Conservation (phyloP, 2,113 vertebrate genomes). For the Petrocephalus microphthalmus region DNA sequence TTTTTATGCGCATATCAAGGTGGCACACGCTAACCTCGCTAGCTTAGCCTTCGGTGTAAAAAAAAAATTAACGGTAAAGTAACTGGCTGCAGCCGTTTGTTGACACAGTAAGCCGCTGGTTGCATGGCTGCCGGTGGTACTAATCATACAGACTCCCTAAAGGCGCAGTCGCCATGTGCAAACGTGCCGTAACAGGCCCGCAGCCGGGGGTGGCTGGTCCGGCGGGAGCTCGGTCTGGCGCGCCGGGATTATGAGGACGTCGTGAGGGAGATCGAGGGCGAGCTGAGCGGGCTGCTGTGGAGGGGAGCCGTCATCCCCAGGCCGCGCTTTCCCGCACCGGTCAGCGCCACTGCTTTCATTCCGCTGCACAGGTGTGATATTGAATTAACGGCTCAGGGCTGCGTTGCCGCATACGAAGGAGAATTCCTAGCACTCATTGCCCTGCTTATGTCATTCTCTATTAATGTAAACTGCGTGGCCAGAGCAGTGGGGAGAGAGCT, state of each 20-base stretch:
- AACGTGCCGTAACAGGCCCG: slow-evolving; percentile 54
- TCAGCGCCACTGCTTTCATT: slow-evolving; percentile 21
- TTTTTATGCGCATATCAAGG: neutral
- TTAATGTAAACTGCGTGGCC: neutral
- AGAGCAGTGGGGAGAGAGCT: neutral
- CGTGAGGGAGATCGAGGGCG: slow-evolving; percentile 76
- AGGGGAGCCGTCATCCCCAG: slow-evolving; percentile 44
- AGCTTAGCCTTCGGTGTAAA: neutral
- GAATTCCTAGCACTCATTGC: neutral
- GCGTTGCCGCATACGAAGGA: neutral
- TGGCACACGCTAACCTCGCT: neutral
- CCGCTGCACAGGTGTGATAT: neutral
- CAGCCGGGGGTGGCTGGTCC: slow-evolving; percentile 65
- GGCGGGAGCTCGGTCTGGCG: slow-evolving; percentile 56
- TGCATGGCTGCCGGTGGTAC: neutral
- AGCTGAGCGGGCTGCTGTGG: slow-evolving; percentile 62
- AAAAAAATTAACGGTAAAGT: neutral
- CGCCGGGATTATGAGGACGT: slow-evolving; percentile 67
- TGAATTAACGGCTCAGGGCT: neutral
- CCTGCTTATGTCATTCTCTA: neutral
- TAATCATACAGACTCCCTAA: neutral
- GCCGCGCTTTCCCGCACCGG: slow-evolving; percentile 63
- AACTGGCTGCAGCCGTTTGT: neutral
- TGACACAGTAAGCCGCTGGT: neutral
- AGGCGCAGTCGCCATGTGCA: neutral